phyloP scores from a whole-genome alignment of 2,113 vertebrate genomes.

The Nestor notabilis region DNA sequence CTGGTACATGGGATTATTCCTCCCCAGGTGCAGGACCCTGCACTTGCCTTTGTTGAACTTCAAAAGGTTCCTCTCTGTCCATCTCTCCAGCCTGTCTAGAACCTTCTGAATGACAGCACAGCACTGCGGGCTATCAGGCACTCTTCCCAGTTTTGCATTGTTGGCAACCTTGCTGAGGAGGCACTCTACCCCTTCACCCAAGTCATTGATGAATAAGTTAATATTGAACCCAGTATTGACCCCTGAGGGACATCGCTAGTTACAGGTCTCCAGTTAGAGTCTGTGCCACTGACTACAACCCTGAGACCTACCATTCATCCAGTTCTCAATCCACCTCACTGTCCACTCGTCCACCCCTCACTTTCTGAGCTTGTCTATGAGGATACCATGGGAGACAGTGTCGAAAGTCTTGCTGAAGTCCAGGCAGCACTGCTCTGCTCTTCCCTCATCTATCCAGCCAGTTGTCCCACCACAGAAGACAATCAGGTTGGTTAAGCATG shows the following conservation, averaged over 20 bases:
- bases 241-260: background rate
- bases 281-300: background rate
- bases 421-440: background rate
- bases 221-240: background rate
- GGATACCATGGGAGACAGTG: background rate
- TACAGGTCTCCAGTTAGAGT: background rate
- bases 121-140: background rate
- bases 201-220: background rate
- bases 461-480: background rate
- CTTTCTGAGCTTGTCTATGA: background rate
- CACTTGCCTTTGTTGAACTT: background rate
- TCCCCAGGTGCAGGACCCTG: background rate
- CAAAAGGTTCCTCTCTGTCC: background rate
- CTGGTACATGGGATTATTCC: background rate
- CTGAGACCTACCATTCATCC: background rate
- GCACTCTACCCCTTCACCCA: background rate
- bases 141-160: background rate
- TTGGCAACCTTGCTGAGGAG: background rate
- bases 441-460: background rate
- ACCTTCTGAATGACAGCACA: background rate
- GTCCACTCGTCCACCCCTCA: background rate
- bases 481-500: background rate
- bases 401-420: background rate
- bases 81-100: background rate
- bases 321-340: background rate